phyloP scores from a whole-genome alignment of 2,113 vertebrate species.

The Cynoglossus semilaevis region DNA sequence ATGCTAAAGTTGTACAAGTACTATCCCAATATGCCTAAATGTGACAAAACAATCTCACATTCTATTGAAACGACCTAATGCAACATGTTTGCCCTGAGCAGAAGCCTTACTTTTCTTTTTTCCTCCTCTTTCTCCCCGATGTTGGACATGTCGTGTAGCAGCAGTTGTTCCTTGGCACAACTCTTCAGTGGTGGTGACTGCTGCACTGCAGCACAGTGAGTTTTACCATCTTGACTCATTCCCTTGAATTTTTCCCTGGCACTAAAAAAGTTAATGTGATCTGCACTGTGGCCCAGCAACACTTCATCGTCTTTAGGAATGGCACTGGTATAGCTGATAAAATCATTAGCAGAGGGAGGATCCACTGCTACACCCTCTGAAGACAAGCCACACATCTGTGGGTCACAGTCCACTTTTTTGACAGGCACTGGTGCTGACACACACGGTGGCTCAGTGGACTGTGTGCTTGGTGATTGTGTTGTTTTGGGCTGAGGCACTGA shows the following conservation, averaged over 20 bases:
- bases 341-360: constrained; percentile 40
- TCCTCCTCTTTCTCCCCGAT: constrained; percentile 51
- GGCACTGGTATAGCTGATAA: constrained; percentile 58
- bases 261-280: constrained; percentile 95
- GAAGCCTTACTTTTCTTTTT: constrained; percentile 58
- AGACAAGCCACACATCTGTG: constrained; percentile 33
- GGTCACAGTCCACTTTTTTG: constrained; percentile 37
- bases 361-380: constrained; percentile 19
- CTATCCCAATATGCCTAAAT: too few relatives aligned
- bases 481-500: constrained; percentile 35
- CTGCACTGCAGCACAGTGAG: constrained; percentile 49
- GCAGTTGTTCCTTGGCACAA: constrained; percentile 49
- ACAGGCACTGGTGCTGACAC: constrained; percentile 45
- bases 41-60: too few relatives aligned
- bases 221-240: constrained; percentile 86
- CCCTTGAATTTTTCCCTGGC: constrained; percentile 95
- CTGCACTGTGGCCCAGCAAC: constrained; percentile 74
- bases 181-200: constrained; percentile 47
- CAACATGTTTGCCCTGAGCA: neutral
- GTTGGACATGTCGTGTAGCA: constrained; percentile 38
- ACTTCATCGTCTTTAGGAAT: constrained; percentile 51
- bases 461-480: constrained; percentile 39
- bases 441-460: constrained; percentile 18
- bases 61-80: too few relatives aligned
- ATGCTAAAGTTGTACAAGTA: too few relatives aligned